Conservation (phyloP, 2,797 vertebrate genomes). For the Sardinella longiceps region DNA sequence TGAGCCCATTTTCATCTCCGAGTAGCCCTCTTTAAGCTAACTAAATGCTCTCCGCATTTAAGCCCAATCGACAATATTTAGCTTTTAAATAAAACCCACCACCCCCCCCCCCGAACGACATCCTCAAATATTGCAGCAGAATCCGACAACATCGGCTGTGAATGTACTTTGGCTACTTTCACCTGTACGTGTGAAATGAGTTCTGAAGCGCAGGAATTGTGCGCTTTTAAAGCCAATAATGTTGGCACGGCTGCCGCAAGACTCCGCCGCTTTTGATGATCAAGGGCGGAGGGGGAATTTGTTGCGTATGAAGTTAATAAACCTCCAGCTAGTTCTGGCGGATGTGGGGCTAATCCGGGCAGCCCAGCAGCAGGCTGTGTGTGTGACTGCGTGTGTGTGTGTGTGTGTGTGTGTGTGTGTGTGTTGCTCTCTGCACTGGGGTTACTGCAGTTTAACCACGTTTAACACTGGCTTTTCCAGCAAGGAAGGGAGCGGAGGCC, state of each 20-base stretch:
- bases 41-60: neutral
- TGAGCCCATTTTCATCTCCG: neutral
- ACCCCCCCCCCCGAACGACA: neutral
- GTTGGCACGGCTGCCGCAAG: neutral
- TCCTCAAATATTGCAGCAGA: neutral
- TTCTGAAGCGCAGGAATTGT: neutral
- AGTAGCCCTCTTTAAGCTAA: neutral
- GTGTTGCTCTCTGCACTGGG: neutral
- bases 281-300: neutral
- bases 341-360: neutral
- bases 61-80: neutral
- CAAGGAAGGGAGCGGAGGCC: neutral
- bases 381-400: neutral
- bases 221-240: neutral
- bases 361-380: neutral
- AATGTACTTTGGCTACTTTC: neutral
- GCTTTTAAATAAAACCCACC: neutral
- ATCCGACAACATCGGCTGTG: neutral
- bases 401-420: too few relatives aligned
- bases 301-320: conserved; percentile 20
- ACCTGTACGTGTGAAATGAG: neutral
- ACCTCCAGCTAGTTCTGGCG: neutral
- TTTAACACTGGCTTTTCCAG: neutral
- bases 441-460: neutral
- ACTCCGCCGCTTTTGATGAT: neutral